Conservation (phyloP, 2,888 invertebrate species). For the Tipula confusa region DNA sequence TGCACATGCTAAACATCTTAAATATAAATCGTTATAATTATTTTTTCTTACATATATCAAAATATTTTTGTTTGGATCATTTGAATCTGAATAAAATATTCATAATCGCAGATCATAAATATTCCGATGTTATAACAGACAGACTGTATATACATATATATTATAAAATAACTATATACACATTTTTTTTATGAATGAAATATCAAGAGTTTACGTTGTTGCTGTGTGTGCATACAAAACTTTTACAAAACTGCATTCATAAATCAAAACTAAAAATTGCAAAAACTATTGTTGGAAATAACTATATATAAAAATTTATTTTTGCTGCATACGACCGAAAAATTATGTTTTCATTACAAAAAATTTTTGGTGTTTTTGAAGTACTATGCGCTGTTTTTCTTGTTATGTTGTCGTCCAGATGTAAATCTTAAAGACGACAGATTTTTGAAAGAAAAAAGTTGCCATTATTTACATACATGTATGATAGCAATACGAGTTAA, state of each 20-base stretch:
- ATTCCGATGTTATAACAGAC: background rate
- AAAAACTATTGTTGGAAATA: background rate
- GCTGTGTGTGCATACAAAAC: background rate
- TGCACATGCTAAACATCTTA: background rate
- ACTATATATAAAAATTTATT: background rate
- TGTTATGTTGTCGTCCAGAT: background rate
- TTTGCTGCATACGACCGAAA: background rate
- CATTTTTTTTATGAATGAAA: constrained; percentile 13
- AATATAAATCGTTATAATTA: background rate
- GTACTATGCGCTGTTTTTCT: background rate
- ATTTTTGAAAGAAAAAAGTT: background rate
- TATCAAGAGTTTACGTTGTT: background rate
- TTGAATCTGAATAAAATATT: background rate
- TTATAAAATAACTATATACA: background rate
- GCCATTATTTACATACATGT: background rate
- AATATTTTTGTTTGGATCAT: background rate
- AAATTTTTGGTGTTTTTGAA: background rate
- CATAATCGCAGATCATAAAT: background rate
- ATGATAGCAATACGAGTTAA: background rate
- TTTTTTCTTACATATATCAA: no score
- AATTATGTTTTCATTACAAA: background rate
- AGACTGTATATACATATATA: background rate
- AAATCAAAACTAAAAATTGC: background rate
- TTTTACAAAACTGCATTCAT: background rate
- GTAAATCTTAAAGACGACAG: background rate